Evolutionary conservation across 2,797 vertebrate species (phyloP).

Genomic region (Fratercula arctica): DNA sequence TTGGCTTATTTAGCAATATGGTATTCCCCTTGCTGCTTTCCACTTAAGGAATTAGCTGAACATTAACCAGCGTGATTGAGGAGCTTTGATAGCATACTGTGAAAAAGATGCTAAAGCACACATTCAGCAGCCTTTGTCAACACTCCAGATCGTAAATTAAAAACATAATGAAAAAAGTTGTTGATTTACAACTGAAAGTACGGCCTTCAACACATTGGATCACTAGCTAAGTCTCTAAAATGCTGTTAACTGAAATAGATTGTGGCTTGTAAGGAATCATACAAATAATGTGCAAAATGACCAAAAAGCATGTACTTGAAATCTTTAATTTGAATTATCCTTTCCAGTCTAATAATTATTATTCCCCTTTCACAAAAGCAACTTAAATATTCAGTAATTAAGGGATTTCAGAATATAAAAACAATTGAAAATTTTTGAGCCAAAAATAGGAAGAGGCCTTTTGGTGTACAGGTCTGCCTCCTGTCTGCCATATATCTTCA

Average conservation of each 20-base stretch:
- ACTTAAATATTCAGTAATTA: not conserved
- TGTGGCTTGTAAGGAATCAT: not conserved
- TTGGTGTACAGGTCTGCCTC: not conserved
- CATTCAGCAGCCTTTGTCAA: not conserved
- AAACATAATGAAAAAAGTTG: not conserved
- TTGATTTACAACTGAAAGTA: not conserved
- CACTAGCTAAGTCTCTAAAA: not conserved
- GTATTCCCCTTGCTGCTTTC: slow-evolving; percentile 37
- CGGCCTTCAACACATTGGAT: not conserved
- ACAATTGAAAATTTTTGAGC: not conserved
- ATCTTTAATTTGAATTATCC: not conserved
- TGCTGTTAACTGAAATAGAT: not conserved
- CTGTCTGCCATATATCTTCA: not conserved
- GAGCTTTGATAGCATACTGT: not conserved
- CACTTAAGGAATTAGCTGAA: not conserved
- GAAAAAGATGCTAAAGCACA: not conserved
- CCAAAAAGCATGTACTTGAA: not conserved
- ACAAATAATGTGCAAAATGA: not conserved
- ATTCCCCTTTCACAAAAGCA: not conserved
- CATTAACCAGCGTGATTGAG: not conserved
- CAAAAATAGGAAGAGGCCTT: not conserved
- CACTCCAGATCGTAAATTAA: not conserved
- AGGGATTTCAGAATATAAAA: not conserved
- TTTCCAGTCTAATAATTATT: not conserved
- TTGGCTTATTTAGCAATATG: not conserved